Percentiles rank a stretch among this genome's conserved stretches.
phyloP scores from a whole-genome alignment of 2,797 vertebrate species.

The Poecilia picta region DNA sequence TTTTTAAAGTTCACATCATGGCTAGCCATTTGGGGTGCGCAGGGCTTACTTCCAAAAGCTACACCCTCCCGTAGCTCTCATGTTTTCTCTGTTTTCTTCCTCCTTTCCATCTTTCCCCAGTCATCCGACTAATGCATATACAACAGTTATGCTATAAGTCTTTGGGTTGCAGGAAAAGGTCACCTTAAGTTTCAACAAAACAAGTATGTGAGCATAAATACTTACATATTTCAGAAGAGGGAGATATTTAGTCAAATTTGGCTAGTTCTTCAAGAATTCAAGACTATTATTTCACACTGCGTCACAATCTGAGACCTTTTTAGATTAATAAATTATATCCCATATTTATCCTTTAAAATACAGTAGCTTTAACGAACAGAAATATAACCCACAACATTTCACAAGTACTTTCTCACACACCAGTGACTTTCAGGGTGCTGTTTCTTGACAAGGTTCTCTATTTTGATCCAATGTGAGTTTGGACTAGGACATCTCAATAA shows the following conservation, averaged over 20 bases:
- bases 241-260: constrained; percentile 3
- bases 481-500: not conserved
- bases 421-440: not conserved
- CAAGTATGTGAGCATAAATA: constrained; percentile 13
- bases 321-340: not conserved
- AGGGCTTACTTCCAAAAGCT: constrained; percentile 71
- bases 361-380: not conserved
- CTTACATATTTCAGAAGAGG: constrained; percentile 20
- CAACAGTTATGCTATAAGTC: constrained; percentile 48
- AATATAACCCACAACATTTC: not conserved
- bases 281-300: not conserved
- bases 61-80: constrained; percentile 60
- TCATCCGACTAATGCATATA: constrained; percentile 59
- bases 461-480: not conserved
- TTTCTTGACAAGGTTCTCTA: too few relatives aligned
- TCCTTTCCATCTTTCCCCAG: constrained; percentile 47
- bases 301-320: not conserved
- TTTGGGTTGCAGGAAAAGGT: constrained; percentile 26
- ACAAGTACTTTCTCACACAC: not conserved
- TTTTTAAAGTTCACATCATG: constrained; percentile 72
- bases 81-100: constrained; percentile 67
- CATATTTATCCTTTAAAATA: not conserved
- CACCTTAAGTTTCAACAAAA: constrained; percentile 45
- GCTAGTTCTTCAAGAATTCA: not conserved
- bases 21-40: constrained; percentile 64